Evolutionary conservation across 92 coral and sea anemone species (phyloP), one percentile per base, ranked within the genome.

Genomic region (Epizoanthus fatuus): DNA sequence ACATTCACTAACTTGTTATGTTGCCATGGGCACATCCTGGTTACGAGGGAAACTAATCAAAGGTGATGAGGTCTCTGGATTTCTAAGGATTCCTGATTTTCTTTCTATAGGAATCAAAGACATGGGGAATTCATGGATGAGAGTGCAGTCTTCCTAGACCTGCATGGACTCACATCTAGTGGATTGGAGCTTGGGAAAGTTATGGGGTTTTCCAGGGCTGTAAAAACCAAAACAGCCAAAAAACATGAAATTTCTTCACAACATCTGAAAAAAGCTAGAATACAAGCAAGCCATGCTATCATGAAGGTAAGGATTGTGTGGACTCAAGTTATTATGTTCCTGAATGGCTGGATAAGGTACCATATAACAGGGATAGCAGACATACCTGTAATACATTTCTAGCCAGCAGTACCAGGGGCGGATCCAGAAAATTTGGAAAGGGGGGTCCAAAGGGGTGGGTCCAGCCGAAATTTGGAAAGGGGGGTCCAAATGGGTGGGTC

Each of bases 61-160:
- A 69, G 9, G 20, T 19, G 9, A 40, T 3, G 45, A 37, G 9
- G 8, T 39, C 7, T 1, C 5, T 69, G 19, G 16, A 38, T 6
- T 29, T 67, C 72, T 38, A 69, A 38, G 12, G 52, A 69, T 69
- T 4, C 22, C 53, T 69, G 52, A 1, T 40, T 68, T 69, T 71
- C 22, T 71, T 42, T 37, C 22, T 79, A 72, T 70, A 91, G 91
- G 58, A 91, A 91, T 83, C 94, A 91, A 73, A 83, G 84, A 66
- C 91, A 86, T 86, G 86, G 89, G 16, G 84, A 86, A 45, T 87
- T 91, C 22, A 64, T 74, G 67, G 94, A 91, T 69, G 89, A 91
- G 77, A 69, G 89, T 83, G 12, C 83, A 9, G 80, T 91, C n/a
- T 91, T 90, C 83, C 79, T 91, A 69, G 94, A 76, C 29, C 68